Conservation (phyloP, 2,113 vertebrate species). For the Murina feae region DNA sequence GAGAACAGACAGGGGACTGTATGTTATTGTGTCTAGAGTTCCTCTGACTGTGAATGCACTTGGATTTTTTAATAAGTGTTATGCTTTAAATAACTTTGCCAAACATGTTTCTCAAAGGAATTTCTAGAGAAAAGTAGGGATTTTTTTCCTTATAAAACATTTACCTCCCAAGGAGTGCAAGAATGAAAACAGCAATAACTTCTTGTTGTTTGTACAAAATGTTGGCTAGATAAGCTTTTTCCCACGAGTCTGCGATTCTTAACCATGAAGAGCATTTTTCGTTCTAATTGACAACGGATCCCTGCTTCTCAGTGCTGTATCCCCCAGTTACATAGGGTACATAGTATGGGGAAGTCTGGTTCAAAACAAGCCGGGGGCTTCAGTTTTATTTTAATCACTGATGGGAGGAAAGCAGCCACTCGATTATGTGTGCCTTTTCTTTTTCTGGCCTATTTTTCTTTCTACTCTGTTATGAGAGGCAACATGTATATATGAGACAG, state of each 20-base stretch:
- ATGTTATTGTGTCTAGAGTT: conserved; percentile 5
- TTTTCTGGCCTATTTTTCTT: background rate
- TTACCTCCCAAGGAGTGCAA: conserved; percentile 43
- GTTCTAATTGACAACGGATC: background rate
- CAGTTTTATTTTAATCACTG: background rate
- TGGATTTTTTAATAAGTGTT: background rate
- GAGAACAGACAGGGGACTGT: background rate
- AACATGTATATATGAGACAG: background rate
- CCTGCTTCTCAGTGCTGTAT: background rate
- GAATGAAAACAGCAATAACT: conserved; percentile 12
- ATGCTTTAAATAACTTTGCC: conserved; percentile 21
- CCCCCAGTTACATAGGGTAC: too few relatives aligned
- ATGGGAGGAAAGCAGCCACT: background rate
- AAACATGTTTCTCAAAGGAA: conserved; percentile 16
- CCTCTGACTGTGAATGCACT: background rate
- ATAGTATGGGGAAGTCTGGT: background rate
- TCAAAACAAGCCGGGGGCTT: background rate
- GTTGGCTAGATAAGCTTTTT: background rate
- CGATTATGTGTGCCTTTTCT: background rate
- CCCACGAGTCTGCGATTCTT: background rate
- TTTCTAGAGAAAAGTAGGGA: conserved; percentile 10
- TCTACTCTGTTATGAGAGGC: background rate
- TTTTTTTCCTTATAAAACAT: conserved; percentile 1
- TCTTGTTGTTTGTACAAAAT: conserved; percentile 31
- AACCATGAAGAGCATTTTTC: background rate